Base-by-base conservation (phyloP, 2,888 invertebrate species). In the Coleophora flavipennella region DNA sequence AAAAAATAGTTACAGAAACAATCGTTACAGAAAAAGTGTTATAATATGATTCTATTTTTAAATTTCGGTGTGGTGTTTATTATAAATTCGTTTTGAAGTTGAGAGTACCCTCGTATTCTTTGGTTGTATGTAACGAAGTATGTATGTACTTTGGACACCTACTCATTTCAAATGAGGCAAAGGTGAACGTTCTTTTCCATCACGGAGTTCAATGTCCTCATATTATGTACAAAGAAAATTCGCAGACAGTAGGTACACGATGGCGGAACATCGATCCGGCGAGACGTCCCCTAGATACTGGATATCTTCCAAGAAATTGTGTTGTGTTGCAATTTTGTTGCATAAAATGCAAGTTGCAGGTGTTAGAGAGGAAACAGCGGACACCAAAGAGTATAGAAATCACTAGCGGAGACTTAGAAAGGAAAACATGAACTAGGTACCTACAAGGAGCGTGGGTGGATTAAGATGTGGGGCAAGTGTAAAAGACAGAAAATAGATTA, bases 181-280 rank as follows among this genome's bases (percentile, higher is more conserved):
- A 20, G 20, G 20, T 20, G 20, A 20, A 20, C 20, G 20, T 20
- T 20, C 20, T 20, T 20, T 20, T 20, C 20, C 20, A 20, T 6
- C 3, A 6, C 20, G 6, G 20, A 20, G 20, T 20, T 20, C 20
- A 20, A 20, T 20, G 20, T 20, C 20, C 20, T 20, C 6, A 20
- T 20, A 4, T 20, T 20, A 20, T 6, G n/a, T n/a, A 4, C 20
- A 20, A 6, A 20, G 20, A 20, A 47, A 46, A 43, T 39, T 41
- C 40, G 41, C 43, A 44, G 48, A 51, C 50, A 41, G 41, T 41
- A 46, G 36, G 20, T 20, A 44, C 40, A 35, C 44, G 43, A 39
- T 44, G 40, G 31, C 40, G 48, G 52, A 54, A 54, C 52, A 50
- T 51, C 46, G 48, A 47, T 49, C 33, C 11, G 36, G 13, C 39